Evolutionary conservation across 2,113 vertebrate species (phyloP).

Genomic region (Campylomormyrus tamandua): DNA sequence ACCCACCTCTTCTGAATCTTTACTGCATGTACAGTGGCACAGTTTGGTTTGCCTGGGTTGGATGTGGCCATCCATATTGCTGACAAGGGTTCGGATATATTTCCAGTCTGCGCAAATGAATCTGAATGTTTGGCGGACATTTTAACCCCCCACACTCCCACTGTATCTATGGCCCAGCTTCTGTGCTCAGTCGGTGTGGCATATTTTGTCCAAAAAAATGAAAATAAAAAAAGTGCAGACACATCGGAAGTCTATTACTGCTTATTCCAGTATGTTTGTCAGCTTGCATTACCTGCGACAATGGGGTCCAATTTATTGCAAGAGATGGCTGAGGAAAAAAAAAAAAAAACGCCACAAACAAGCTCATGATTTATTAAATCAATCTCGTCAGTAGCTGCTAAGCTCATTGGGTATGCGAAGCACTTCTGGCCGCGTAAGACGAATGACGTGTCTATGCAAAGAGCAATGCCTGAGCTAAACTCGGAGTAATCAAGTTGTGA

Average conservation of each 20-base stretch:
- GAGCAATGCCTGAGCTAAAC: slow-evolving; percentile 57
- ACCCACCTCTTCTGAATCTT: neutral
- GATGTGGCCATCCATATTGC: neutral
- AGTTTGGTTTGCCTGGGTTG: neutral
- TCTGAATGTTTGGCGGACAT: neutral
- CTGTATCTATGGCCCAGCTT: neutral
- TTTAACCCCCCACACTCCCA: neutral
- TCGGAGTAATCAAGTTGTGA: slow-evolving; percentile 65
- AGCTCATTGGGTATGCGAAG: slow-evolving; percentile 61
- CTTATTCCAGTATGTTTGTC: slow-evolving; percentile 33
- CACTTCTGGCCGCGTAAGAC: slow-evolving; percentile 45
- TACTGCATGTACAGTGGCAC: neutral
- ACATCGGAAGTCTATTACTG: slow-evolving; percentile 19
- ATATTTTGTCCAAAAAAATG: neutral
- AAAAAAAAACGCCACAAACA: slow-evolving; percentile 63
- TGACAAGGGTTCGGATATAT: neutral
- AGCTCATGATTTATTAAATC: slow-evolving; percentile 72
- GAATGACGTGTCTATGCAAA: slow-evolving; percentile 56
- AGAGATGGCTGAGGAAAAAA: slow-evolving; percentile 41
- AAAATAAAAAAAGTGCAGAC: neutral
- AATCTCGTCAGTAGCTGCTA: slow-evolving; percentile 58
- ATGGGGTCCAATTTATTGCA: slow-evolving; percentile 45
- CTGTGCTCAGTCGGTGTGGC: neutral
- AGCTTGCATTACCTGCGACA: slow-evolving; percentile 35
- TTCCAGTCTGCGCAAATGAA: neutral